These are phyloP conservation scores for Crambe crambe DNA, from an alignment of 37 sponge, comb jelly and placozoan genomes.

Conservation along the genomic window DNA sequence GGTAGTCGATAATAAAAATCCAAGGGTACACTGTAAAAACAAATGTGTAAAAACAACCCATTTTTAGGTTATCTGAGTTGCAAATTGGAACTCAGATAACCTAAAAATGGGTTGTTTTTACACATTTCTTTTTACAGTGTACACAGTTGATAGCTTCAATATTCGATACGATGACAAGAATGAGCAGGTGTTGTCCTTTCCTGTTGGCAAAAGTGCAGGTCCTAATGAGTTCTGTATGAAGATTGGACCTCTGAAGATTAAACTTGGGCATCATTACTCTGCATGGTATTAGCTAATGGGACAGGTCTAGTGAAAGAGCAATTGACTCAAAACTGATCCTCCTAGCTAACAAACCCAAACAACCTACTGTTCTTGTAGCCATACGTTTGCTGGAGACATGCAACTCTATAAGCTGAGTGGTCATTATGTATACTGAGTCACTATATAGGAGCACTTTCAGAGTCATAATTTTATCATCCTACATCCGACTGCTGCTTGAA, in stretches of 20 bases:
- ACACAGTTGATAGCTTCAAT: neutral
- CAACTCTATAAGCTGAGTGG: too few relatives aligned
- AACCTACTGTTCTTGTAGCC: too few relatives aligned
- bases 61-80: too few relatives aligned
- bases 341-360: neutral
- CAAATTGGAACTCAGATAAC: too few relatives aligned
- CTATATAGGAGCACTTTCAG: too few relatives aligned
- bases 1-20: neutral
- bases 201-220: neutral
- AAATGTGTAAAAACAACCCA: too few relatives aligned
- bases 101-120: too few relatives aligned
- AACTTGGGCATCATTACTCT: neutral
- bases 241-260: neutral
- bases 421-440: too few relatives aligned
- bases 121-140: too few relatives aligned
- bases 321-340: neutral
- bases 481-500: neutral
- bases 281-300: conserved; percentile 4
- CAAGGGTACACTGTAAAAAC: too few relatives aligned
- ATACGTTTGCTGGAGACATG: too few relatives aligned
- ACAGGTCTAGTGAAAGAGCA: neutral
- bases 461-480: neutral
- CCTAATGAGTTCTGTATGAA: neutral
- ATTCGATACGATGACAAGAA: conserved; percentile 1
- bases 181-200: neutral